Base-by-base conservation (phyloP, 2,113 vertebrate genomes). In the Toxostoma redivivum region DNA sequence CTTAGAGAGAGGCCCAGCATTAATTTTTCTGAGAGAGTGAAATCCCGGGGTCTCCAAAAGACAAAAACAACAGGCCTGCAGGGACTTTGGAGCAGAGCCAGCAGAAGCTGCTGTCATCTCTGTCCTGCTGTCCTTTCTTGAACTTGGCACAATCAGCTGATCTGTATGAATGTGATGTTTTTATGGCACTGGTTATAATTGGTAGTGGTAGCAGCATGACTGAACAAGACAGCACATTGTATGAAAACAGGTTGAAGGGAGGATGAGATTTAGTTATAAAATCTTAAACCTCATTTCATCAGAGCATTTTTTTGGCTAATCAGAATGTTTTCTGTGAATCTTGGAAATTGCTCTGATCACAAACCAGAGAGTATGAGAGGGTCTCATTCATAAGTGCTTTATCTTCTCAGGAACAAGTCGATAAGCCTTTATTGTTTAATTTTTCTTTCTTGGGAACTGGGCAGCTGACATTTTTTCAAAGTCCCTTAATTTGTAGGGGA, bases 391-490 rank as follows among this genome's bases (percentile, higher is more conserved):
- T 92, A 93, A 97, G 80, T 79, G 77, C 96, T 97, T 97, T 94
- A 94, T 96, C 95, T 96, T 96, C 90, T 94, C 92, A 95, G 77
- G 94, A 96, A 92, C 95, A 96, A 97, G 96, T 97, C 88, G 90
- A 96, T 97, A 96, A 95, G 95, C 86, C 86, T 94, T 96, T 96
- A 96, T 96, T 95, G 92, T 97, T 97, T 97, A 96, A 96, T 97
- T 97, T 97, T 96, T 97, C 95, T 97, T 97, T 97, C 95, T 92
- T 86, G 92, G 80, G 92, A 96, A 92, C 88, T 92, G 94, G 93
- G 96, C 90, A 96, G 94, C 90, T 97, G 96, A 96, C 94, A 96
- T 94, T 97, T 97, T 97, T 97, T 96, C 94, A 96, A 96, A 96
- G 95, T 96, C 94, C 86, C 92, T 97, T 97, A 96, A 97, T 96